Conservation (phyloP, 2,797 vertebrate species). For the Crenuchus spilurus region DNA sequence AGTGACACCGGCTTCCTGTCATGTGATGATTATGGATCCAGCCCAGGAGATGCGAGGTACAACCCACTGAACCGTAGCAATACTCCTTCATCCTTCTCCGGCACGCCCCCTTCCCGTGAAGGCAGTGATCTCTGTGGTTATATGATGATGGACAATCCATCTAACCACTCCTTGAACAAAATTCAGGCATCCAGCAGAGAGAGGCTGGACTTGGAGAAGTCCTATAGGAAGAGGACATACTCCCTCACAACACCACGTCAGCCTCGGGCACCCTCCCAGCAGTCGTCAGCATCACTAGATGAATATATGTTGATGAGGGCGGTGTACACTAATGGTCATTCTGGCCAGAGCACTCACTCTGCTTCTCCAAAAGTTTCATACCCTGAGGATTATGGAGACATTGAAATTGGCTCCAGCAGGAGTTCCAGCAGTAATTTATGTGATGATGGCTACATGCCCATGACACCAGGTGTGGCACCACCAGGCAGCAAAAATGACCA, state of each 20-base stretch:
- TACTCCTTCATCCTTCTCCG: slow-evolving; percentile 89
- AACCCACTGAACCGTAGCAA: slow-evolving; percentile 82
- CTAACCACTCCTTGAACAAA: slow-evolving; percentile 64
- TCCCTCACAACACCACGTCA: slow-evolving; percentile 89
- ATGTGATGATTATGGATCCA: slow-evolving; percentile 84
- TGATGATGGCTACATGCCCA: slow-evolving; percentile 93
- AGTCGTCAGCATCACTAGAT: slow-evolving; percentile 93
- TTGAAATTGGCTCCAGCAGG: slow-evolving; percentile 79
- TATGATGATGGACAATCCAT: slow-evolving; percentile 86
- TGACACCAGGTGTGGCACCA: slow-evolving; percentile 84
- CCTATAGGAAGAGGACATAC: slow-evolving; percentile 80
- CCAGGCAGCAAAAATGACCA: slow-evolving; percentile 70
- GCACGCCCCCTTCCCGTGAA: slow-evolving; percentile 87
- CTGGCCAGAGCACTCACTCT: slow-evolving; percentile 79
- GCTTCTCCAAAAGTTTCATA: slow-evolving; percentile 85
- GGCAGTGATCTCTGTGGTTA: slow-evolving; percentile 85
- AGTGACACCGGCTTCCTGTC: slow-evolving; percentile 86
- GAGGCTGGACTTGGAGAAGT: slow-evolving; percentile 65
- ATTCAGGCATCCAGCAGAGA: slow-evolving; percentile 65
- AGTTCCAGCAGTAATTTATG: slow-evolving; percentile 68
- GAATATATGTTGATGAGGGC: slow-evolving; percentile 94
- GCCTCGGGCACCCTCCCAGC: slow-evolving; percentile 74
- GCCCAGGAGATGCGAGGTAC: slow-evolving; percentile 78
- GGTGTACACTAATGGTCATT: slow-evolving; percentile 82
- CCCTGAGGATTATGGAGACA: slow-evolving; percentile 89